Evolutionary conservation across 1,140 invertebrate species (phyloP), one percentile per base, ranked within the genome.

Genomic region (Oryzaephilus surinamensis): DNA sequence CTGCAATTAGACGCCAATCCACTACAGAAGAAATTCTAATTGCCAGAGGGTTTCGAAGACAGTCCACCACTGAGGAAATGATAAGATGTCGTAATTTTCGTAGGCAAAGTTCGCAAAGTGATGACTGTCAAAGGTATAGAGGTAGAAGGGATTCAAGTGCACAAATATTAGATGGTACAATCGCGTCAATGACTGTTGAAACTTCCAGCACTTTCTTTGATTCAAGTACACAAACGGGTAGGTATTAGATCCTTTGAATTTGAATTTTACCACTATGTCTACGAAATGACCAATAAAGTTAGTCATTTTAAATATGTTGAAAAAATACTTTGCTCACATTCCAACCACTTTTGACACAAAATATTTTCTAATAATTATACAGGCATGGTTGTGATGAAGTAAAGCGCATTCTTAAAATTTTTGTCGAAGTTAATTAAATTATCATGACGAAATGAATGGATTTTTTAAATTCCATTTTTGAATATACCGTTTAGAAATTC

Each of bases 11-110:
- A 45, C 66, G 87, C 47, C 88, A 91, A 65, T 91, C 86, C 6
- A 91, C 87, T 1, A 91, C 87, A 1, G 85, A 90, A 60, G 88
- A 93, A 62, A 93, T 93, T 48, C 64, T 93, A 10, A 91, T 91
- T 49, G 84, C 87, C 1, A 71, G 85, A 24, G 88, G 88, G 17
- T 93, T 93, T 62, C 73, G 88, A 1, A 71, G 87, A 19, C 87
- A 93, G 53, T 87, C 83, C 2, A 91, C 88, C 2, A 91, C 85
- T 0, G 88, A 93, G 52, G 88, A 93, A 58, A 91, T 89, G 80
- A 90, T 91, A 28, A 69, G 87, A 4, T 91, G 87, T 57, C 67
- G 88, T 21, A 92, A 92, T 59, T 91, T 88, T 58, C 71, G 84
- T 14, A 70, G 84, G 12, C 81, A 84, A 53, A 83, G 80, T 53